Evolutionary conservation across 2,888 invertebrate species (phyloP).

Genomic region (Eristalinus sepulchralis): DNA sequence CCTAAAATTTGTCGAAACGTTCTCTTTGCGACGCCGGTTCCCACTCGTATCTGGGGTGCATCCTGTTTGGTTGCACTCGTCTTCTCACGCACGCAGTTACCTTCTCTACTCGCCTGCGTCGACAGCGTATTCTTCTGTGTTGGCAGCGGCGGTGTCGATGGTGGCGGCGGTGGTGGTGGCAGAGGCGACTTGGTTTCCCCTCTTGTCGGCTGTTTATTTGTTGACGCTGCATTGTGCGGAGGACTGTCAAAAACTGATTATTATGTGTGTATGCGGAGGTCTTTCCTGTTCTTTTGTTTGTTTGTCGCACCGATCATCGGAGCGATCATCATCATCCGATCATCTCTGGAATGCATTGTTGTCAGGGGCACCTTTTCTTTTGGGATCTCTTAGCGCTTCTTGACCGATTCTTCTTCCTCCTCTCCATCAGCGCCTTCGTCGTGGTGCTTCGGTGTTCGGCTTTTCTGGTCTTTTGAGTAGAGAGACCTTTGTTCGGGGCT

Average conservation of each 20-base stretch:
- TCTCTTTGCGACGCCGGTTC: slow-evolving; percentile 24
- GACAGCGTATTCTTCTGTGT: not conserved
- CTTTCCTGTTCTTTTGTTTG: slow-evolving; percentile 68
- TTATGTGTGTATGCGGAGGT: slow-evolving; percentile 60
- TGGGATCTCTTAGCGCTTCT: slow-evolving; percentile 54
- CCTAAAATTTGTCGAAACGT: slow-evolving; percentile 53
- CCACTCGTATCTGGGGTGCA: slow-evolving; percentile 42
- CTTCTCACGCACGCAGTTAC: slow-evolving; percentile 25
- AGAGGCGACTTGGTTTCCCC: slow-evolving; percentile 30
- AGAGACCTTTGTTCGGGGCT: not conserved
- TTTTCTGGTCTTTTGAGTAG: slow-evolving; percentile 19
- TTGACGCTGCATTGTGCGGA: slow-evolving; percentile 64
- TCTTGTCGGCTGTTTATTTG: slow-evolving; percentile 57
- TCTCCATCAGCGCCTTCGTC: not conserved
- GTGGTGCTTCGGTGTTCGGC: not conserved
- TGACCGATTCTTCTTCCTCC: slow-evolving; percentile 3
- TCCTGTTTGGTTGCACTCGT: slow-evolving; percentile 50
- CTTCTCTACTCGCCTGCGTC: slow-evolving; percentile 12
- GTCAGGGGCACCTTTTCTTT: slow-evolving; percentile 68
- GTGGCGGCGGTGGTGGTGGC: slow-evolving; percentile 16
- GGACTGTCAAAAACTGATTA: slow-evolving; percentile 65
- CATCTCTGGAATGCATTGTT: slow-evolving; percentile 69
- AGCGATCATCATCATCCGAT: slow-evolving; percentile 70
- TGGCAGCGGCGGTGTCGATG: not conserved
- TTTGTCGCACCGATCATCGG: slow-evolving; percentile 66